Base-by-base conservation (phyloP, 2,888 invertebrate genomes). In the Lucinisca nassula region DNA sequence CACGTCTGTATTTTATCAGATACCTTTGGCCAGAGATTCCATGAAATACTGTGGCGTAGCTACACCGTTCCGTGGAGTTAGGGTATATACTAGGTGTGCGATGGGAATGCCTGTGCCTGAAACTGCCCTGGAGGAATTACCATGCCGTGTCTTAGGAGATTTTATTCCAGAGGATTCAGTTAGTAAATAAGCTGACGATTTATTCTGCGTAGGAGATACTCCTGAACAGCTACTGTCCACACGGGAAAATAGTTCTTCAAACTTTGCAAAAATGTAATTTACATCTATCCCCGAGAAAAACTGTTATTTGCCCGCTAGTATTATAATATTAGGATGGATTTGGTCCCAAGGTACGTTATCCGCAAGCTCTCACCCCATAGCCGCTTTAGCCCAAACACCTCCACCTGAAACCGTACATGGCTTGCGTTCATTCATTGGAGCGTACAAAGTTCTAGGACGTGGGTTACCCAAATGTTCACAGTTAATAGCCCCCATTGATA, bases 41-140 rank as follows among this genome's bases (percentile, higher is more conserved):
- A 85, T 89, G 82, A 90, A 89, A 58, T 85, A 85, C 40, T 89
- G 91, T 74, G 88, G 90, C n/a, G 85, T 92, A 21, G 87, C 73
- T 17, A 90, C 88, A 10, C 92, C 90, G n/a, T 92, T 82, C 30
- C 40, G 73, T 12, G 90, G 90, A 8, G 87, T 91, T 0, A 73
- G 84, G 3, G 91, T 89, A 10, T 92, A 92, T 24, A 80, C 83
- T 1, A 32, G 91, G 21, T 89, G 82, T 67, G 91, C 91, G 2
- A 92, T 91, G 91, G 92, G 89, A 2, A 93, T 92, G 87, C 92
- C 91, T 2, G 91, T 87, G 0, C 89, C 90, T 6, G 92, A 93
- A 72, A 92, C 92, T 8, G 86, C 87, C 1, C 45, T 79, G 17
- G 91, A 92, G 37, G 92, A 91, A 35, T 58, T 92, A 4, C 90